Conservation (phyloP, 2,113 vertebrate genomes). For the Chaetura pelagica region DNA sequence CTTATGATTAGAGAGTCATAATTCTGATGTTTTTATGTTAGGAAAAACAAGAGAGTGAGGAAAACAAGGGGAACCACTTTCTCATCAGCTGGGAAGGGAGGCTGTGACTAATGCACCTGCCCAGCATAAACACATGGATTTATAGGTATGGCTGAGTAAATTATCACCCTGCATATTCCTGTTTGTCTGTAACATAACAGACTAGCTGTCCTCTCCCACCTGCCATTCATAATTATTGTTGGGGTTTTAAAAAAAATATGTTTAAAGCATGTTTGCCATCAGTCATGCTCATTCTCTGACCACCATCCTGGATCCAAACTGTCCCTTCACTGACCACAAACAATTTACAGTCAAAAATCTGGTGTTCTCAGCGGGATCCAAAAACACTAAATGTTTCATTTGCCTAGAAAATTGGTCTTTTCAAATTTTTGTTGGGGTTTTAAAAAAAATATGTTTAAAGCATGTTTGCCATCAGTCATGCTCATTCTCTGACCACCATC, state of each 20-base stretch:
- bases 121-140: not conserved
- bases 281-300: not conserved
- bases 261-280: not conserved
- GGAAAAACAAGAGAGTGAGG: not conserved
- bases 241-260: not conserved
- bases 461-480: not conserved
- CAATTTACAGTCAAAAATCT: not conserved
- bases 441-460: not conserved
- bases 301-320: not conserved
- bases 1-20: not conserved
- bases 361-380: not conserved
- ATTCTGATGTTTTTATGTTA: not conserved
- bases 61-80: not conserved
- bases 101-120: not conserved
- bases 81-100: not conserved
- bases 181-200: not conserved
- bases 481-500: not conserved
- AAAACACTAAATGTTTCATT: not conserved
- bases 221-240: not conserved
- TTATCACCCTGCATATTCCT: not conserved
- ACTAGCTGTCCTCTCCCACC: not conserved
- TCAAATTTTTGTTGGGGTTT: not conserved
- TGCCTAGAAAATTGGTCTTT: not conserved
- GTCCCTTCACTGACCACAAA: not conserved
- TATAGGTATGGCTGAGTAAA: not conserved